Evolutionary conservation across 2,113 vertebrate genomes (phyloP).

Genomic region (Syngnathus scovelli): DNA sequence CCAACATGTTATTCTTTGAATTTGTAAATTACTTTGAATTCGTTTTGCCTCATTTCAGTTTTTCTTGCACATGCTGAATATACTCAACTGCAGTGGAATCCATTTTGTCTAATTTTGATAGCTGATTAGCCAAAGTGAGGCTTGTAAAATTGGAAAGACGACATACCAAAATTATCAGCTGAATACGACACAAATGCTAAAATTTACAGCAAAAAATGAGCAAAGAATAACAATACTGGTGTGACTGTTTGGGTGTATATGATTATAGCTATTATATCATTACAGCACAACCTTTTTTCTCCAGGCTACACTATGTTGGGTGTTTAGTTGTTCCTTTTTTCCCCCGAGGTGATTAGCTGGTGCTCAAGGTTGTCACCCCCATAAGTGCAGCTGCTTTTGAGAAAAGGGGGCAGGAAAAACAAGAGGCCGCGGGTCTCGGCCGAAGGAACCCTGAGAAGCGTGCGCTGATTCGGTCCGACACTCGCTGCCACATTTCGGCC

Average conservation of each 20-base stretch:
- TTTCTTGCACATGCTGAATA: too few species aligned
- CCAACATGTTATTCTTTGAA: too few species aligned
- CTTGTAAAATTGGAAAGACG: constrained; percentile 63
- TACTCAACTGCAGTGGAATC: constrained; percentile 16
- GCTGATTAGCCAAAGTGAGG: constrained; percentile 57
- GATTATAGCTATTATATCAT: background rate
- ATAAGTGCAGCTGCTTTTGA: constrained; percentile 73
- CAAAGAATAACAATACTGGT: background rate
- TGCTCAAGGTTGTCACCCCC: constrained; percentile 74
- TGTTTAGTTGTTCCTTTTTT: constrained; percentile 37
- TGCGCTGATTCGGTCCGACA: constrained; percentile 88
- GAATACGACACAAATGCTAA: constrained; percentile 3
- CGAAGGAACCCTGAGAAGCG: constrained; percentile 81
- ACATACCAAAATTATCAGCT: constrained; percentile 24
- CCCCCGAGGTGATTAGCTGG: constrained; percentile 75
- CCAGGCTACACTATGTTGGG: background rate
- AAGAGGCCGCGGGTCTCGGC: constrained; percentile 13
- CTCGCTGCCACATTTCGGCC: constrained; percentile 84
- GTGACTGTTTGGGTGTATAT: background rate
- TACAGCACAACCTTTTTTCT: background rate
- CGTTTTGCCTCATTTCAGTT: too few species aligned
- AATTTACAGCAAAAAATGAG: background rate
- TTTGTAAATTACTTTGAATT: too few species aligned
- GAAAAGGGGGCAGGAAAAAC: constrained; percentile 52
- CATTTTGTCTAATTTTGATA: constrained; percentile 45